phyloP scores from a whole-genome alignment of 2,113 vertebrate genomes.

The Serinus canaria region DNA sequence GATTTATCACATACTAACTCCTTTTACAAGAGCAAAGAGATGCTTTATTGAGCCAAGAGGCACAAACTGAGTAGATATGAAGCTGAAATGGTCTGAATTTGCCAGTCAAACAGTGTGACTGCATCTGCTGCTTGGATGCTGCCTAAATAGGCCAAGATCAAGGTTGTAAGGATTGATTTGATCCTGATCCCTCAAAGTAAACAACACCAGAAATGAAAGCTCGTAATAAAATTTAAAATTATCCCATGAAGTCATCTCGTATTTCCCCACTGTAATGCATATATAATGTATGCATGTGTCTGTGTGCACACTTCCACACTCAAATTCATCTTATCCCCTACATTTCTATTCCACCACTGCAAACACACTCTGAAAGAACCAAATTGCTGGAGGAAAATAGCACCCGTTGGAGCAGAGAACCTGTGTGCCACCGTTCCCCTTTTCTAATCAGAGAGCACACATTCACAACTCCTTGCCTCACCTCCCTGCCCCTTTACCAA shows the following conservation, averaged over 20 bases:
- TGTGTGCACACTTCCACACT: not conserved
- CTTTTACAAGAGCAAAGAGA: not conserved
- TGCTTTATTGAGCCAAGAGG: not conserved
- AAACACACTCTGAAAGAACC: not conserved
- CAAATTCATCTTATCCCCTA: not conserved
- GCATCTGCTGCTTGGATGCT: conserved; percentile 5
- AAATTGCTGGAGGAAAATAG: not conserved
- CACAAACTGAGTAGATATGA: not conserved
- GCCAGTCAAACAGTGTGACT: not conserved
- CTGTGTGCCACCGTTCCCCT: not conserved
- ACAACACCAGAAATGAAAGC: not conserved
- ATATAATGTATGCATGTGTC: not conserved
- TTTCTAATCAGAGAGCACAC: not conserved
- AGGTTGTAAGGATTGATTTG: not conserved
- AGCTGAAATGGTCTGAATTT: conserved; percentile 41
- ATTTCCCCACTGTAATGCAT: not conserved
- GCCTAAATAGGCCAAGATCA: conserved; percentile 29
- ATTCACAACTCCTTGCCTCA: not conserved
- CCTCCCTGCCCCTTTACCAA: conserved; percentile 2
- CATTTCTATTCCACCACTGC: not conserved
- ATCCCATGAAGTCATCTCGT: not conserved
- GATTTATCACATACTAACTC: not conserved
- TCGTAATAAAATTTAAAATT: not conserved
- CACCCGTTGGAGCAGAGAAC: not conserved
- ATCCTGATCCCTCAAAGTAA: not conserved